A percentile compares a stretch with the other conserved stretches of the same genome.
Evolutionary conservation across 2,797 vertebrate species (phyloP).

Genomic region (Philypnodon macrostomus): DNA sequence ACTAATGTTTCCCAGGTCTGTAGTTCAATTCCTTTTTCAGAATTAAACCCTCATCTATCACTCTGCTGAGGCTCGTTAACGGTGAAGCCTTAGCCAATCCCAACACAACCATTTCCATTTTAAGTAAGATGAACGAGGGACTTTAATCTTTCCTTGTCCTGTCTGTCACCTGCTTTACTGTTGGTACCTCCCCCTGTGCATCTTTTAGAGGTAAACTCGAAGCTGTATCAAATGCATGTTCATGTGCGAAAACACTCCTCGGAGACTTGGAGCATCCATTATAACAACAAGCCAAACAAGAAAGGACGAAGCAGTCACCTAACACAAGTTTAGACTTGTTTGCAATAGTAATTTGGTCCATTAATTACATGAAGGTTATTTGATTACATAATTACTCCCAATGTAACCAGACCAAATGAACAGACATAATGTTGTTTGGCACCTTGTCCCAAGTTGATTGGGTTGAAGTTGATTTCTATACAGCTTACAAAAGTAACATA

Average conservation of each 20-base stretch:
- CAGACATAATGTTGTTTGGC: too few relatives aligned
- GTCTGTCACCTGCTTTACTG: constrained; percentile 15
- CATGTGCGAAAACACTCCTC: constrained; percentile 9
- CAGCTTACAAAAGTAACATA: too few relatives aligned
- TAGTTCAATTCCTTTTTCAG: constrained; percentile 69
- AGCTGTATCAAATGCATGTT: constrained; percentile 14
- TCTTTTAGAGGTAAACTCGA: constrained; percentile 15
- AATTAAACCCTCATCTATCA: constrained; percentile 70
- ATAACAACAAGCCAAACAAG: constrained; percentile 15
- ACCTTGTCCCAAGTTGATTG: too few relatives aligned
- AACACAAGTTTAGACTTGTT: neutral
- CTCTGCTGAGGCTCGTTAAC: constrained; percentile 61
- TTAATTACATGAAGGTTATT: neutral
- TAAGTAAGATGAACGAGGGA: constrained; percentile 52
- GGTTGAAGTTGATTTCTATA: too few relatives aligned
- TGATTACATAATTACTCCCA: constrained; percentile 42
- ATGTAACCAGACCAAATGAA: too few relatives aligned
- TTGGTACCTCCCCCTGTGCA: constrained; percentile 5
- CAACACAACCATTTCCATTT: constrained; percentile 63
- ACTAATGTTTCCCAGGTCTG: constrained; percentile 67
- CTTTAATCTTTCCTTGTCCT: constrained; percentile 37
- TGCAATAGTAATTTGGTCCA: neutral
- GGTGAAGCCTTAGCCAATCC: constrained; percentile 49
- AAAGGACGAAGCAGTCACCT: neutral
- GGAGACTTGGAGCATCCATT: constrained; percentile 8